Base-by-base conservation (phyloP, 2,113 vertebrate species). In the Chrysemys picta region DNA sequence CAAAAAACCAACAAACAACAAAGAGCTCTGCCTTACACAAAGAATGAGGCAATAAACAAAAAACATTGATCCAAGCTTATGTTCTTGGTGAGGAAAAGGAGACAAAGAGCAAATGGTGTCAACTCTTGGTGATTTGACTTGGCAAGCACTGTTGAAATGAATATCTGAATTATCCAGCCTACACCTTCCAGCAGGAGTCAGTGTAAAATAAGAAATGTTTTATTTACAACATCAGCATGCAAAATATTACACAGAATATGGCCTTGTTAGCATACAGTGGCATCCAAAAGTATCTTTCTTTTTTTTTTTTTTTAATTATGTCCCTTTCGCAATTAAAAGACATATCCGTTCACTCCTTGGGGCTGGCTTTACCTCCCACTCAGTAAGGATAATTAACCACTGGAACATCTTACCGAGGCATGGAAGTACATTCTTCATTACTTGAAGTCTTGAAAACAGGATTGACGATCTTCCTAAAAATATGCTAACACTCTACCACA, bases 81-180 rank as follows among this genome's bases (percentile, higher is more conserved):
- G 10, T 45, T 62, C 53, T 62, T 80, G n/a, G 38, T 47, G 42
- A 10, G 5, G 11, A 2, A 94, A 76, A 89, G 87, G 82, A 4
- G 5, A 80, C 1, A 52, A 22, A 42, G 54, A 85, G 24, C 17
- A 87, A 78, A 42, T 27, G 84, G 42, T 31, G 87, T 84, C 79
- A 78, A 47, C 53, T 52, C n/a, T 24, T 9, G 87, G 21, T 75
- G 78, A 78, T 49, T 4, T 87, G 31, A 13, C 56, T 80, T 5
- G 1, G 2, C 62, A 89, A 72, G 9, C n/a, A 82, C 16, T 69
- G 62, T 69, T 69, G 35, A 84, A 80, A 69, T 35, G 87, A 75
- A 92, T 49, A 56, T 24, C 50, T 0, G 0, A 2, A 2, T 29
- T 62, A 88, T 31, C 42, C 21, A 75, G n/a, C 17, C 52, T 1